Evolutionary conservation across 2,888 invertebrate species (phyloP).

Genomic region (Eupithecia insigniata): DNA sequence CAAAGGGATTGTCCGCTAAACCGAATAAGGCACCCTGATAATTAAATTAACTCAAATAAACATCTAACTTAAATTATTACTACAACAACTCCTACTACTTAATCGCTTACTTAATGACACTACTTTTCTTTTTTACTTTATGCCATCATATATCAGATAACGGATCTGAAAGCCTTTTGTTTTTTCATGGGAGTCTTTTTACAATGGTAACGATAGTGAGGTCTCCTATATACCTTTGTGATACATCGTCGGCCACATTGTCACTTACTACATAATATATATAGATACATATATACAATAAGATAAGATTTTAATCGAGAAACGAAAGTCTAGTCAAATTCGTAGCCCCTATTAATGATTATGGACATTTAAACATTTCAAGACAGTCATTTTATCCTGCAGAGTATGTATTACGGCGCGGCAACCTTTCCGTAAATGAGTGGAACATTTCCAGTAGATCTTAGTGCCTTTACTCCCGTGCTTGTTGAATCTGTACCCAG

Average conservation of each 20-base stretch:
- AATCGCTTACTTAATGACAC: not conserved
- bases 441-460: conserved; percentile 19
- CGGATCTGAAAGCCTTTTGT: too few species aligned
- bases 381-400: not conserved
- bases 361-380: conserved; percentile 12
- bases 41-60: not conserved
- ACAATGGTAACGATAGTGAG: too few species aligned
- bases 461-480: conserved; percentile 10
- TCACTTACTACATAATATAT: too few species aligned
- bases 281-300: too few species aligned
- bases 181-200: too few species aligned
- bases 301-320: not conserved
- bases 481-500: conserved; percentile 9
- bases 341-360: conserved; percentile 7
- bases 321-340: not conserved
- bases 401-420: conserved; percentile 18
- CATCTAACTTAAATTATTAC: not conserved
- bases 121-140: too few species aligned
- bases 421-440: conserved; percentile 14
- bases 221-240: too few species aligned
- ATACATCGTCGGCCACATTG: too few species aligned
- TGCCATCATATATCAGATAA: too few species aligned
- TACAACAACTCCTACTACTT: too few species aligned
- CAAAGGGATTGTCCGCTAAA: not conserved
- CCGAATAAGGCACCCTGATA: not conserved